A percentile compares a stretch with the other conserved stretches of the same genome.
Evolutionary conservation across 2,888 invertebrate genomes (phyloP).

Genomic region (Zele albiditarsus): DNA sequence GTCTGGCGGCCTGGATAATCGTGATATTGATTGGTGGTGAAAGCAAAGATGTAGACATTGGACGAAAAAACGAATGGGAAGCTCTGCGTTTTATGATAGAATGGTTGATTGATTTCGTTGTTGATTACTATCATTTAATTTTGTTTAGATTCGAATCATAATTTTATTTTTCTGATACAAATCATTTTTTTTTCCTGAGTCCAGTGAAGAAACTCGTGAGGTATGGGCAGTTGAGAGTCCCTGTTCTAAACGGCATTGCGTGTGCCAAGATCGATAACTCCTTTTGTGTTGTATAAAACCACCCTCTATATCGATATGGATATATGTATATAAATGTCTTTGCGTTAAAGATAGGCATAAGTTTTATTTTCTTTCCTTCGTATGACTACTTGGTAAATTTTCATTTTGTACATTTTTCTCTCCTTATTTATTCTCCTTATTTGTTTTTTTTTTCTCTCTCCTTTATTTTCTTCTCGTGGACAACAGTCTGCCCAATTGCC

Average conservation of each 20-base stretch:
- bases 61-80: background rate
- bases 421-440: background rate
- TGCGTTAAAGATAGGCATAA: background rate
- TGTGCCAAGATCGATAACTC: constrained; percentile 65
- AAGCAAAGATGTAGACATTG: background rate
- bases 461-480: background rate
- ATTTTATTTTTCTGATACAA: no score
- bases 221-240: constrained; percentile 60
- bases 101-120: background rate
- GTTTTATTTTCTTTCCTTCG: background rate
- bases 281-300: constrained; percentile 49
- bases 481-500: background rate
- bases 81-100: background rate
- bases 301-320: constrained; percentile 58
- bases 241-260: constrained; percentile 65
- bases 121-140: background rate
- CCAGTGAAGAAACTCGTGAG: background rate
- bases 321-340: background rate
- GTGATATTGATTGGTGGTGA: background rate
- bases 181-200: no score
- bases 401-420: background rate
- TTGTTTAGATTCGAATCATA: no score
- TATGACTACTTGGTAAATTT: background rate
- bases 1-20: background rate
- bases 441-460: background rate